Conservation (phyloP, 2,113 vertebrate species). For the Rousettus leschenaultii region DNA sequence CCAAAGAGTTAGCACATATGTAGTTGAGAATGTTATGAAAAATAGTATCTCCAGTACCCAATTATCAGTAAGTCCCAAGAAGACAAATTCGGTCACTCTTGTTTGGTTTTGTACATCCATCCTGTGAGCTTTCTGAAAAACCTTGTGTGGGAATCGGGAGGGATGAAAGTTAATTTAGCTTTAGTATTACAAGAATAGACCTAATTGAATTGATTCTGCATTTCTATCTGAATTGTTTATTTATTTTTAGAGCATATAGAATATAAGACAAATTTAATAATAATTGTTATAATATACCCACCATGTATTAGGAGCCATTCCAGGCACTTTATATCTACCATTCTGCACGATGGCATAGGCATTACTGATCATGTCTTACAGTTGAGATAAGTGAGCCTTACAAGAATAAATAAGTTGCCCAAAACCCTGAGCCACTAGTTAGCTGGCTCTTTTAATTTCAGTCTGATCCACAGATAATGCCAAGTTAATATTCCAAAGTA, state of each 20-base stretch:
- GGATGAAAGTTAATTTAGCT: neutral
- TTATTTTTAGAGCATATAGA: neutral
- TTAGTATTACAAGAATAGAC: neutral
- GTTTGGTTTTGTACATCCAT: conserved; percentile 74
- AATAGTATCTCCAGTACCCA: conserved; percentile 48
- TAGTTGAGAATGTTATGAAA: conserved; percentile 57
- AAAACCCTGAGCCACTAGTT: neutral
- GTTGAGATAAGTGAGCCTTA: neutral
- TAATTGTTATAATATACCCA: neutral
- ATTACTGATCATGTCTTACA: neutral
- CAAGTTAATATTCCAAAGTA: conserved; percentile 5
- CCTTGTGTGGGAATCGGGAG: rapidly evolving
- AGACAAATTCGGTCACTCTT: conserved; percentile 73
- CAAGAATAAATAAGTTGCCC: neutral
- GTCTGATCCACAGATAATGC: neutral
- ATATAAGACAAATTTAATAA: neutral
- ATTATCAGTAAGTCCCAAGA: conserved; percentile 73
- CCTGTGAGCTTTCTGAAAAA: neutral
- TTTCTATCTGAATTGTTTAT: neutral
- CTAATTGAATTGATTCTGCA: neutral
- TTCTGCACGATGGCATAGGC: neutral
- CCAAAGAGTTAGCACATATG: conserved; percentile 67
- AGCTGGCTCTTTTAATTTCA: neutral
- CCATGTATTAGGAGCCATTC: neutral
- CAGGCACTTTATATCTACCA: neutral